phyloP scores from a whole-genome alignment of 2,797 vertebrate genomes.

The Phrynocephalus vlangalii region DNA sequence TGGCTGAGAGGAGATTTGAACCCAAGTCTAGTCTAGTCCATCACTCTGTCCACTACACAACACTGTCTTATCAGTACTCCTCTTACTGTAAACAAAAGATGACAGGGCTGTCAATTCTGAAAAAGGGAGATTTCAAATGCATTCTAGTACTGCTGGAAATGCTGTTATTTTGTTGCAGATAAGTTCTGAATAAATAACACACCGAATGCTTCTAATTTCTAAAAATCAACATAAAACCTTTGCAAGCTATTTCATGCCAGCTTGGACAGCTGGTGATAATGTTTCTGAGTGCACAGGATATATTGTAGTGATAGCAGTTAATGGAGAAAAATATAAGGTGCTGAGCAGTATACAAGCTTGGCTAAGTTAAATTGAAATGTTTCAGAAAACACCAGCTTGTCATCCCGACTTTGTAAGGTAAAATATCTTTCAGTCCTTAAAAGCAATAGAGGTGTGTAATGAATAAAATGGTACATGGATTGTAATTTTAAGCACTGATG shows the following conservation, averaged over 20 bases:
- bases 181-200: conserved; percentile 72
- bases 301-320: conserved; percentile 45
- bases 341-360: conserved; percentile 43
- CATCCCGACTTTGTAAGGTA: conserved; percentile 44
- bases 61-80: no score
- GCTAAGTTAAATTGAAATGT: conserved; percentile 59
- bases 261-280: conserved; percentile 65
- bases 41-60: no score
- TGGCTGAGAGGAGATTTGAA: no score
- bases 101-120: conserved; percentile 47
- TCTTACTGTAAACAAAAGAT: conserved; percentile 27
- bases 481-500: neutral
- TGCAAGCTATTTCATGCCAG: conserved; percentile 70
- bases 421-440: conserved; percentile 49
- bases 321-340: conserved; percentile 35
- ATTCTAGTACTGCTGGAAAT: conserved; percentile 50
- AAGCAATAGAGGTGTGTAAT: conserved; percentile 50
- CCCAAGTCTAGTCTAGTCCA: no score
- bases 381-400: conserved; percentile 46
- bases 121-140: conserved; percentile 50
- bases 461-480: conserved; percentile 1
- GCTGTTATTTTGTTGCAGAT: conserved; percentile 59
- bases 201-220: conserved; percentile 67
- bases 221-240: conserved; percentile 71
- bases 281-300: conserved; percentile 63